These are phyloP conservation scores for Nebria brevicollis DNA, from an alignment of 2,888 invertebrate species.

Conservation along the genomic window DNA sequence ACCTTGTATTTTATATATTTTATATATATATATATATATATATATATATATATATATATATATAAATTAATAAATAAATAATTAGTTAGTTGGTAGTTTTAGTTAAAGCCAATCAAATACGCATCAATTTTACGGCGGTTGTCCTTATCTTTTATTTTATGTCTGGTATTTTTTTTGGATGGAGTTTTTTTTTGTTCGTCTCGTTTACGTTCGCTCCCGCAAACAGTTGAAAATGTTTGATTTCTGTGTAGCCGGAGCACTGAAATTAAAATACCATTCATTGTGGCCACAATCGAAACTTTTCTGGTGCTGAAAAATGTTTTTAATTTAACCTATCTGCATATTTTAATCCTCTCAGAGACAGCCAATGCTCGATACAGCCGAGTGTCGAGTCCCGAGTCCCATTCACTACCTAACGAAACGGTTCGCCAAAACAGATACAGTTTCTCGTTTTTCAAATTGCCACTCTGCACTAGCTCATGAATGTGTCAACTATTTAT, in stretches of 20 bases:
- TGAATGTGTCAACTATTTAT: neutral
- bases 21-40: neutral
- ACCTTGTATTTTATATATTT: constrained; percentile 13
- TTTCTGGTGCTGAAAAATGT: constrained; percentile 46
- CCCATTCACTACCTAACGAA: neutral
- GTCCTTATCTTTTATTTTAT: constrained; percentile 26
- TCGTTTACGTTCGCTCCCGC: constrained; percentile 10
- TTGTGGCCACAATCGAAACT: constrained; percentile 44
- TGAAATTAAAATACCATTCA: constrained; percentile 45
- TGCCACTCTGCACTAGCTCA: neutral
- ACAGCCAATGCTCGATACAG: neutral
- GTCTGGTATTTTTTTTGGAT: constrained; percentile 3
- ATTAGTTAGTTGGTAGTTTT: constrained; percentile 11
- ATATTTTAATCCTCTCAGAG: constrained; percentile 40
- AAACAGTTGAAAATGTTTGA: constrained; percentile 32
- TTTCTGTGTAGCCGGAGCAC: constrained; percentile 35
- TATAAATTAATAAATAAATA: too few relatives aligned
- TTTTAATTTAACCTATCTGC: constrained; percentile 46
- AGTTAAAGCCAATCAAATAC: constrained; percentile 40
- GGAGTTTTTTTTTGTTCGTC: neutral
- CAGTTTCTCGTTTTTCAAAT: neutral
- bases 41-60: neutral
- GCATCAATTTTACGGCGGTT: constrained; percentile 37
- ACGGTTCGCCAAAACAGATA: neutral
- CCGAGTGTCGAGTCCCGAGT: neutral